Evolutionary conservation across 2,113 vertebrate genomes (phyloP), one percentile per base, ranked within the genome.

Genomic region (Rana temporaria): DNA sequence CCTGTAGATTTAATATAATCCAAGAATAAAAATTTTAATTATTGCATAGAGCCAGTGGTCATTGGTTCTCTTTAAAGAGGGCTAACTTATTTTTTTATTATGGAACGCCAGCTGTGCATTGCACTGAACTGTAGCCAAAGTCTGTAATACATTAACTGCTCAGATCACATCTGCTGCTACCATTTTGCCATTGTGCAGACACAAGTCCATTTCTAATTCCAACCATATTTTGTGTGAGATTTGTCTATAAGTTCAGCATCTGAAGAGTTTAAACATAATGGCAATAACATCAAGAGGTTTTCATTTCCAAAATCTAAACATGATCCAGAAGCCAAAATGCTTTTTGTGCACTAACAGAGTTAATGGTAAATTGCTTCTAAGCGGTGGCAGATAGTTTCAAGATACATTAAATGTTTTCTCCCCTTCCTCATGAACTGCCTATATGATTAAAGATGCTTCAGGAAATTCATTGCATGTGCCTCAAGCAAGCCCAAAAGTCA

Each of bases 351-450:
- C 69, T 82, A 82, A 81, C 65, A 60, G 70, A 80, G 67, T 80
- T 81, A 81, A 73, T 81, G 42, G 64, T 72, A 81, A 72, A 82
- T 82, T 82, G 4, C 65, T 89, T 82, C 24, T 69, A 80, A 82
- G 68, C 85, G 72, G 11, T 62, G 62, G 67, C 82, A 73, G 85
- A 84, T 82, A 86, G 82, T 85, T 0, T 79, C 0, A 78, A 85
- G 78, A 84, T 86, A 84, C 48, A 38, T 62, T 56, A 73, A 81
- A 86, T 81, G 86, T 87, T 87, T 87, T 82, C 70, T 79, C 75
- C 67, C 63, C 4, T 62, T 65, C 78, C 87, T 82, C 88, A 75
- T 30, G 52, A 73, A 81, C 85, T 14, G 24, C 76, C 72, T 86
- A 78, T 84, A 84, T 86, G 85, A 75, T 85, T 84, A 84, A n/a